A percentile compares a stretch with the other conserved stretches of the same genome.
phyloP scores from a whole-genome alignment of 35 echinoderm and acorn worm genomes.

The Lytechinus variegatus region DNA sequence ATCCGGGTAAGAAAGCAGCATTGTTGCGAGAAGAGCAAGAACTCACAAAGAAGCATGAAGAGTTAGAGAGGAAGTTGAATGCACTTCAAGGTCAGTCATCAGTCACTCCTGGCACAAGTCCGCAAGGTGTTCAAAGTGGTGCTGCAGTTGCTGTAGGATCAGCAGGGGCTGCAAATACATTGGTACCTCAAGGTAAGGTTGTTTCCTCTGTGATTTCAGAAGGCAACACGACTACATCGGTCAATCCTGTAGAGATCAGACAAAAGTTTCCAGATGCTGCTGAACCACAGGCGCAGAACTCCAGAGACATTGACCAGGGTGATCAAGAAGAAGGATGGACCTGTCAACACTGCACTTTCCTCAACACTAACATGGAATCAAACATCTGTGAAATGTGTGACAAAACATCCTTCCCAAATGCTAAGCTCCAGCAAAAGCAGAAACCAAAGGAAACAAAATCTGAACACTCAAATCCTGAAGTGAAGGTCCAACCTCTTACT shows the following conservation, averaged over 20 bases:
- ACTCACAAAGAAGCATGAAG: neutral
- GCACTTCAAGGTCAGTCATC: neutral
- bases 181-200: neutral
- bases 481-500: neutral
- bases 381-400: slow-evolving; percentile 28
- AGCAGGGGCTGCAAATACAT: neutral
- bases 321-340: slow-evolving; percentile 43
- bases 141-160: neutral
- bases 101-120: neutral
- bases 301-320: neutral
- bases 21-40: neutral
- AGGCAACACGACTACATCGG: neutral
- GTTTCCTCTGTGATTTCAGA: neutral
- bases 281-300: neutral
- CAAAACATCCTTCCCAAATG: neutral
- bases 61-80: neutral
- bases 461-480: neutral
- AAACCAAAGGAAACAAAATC: neutral
- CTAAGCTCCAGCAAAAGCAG: neutral
- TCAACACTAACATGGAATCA: slow-evolving; percentile 36
- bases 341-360: slow-evolving; percentile 55
- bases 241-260: neutral
- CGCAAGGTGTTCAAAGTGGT: neutral
- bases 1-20: neutral
- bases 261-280: neutral